Percentiles rank a stretch among this genome's conserved stretches.
These are phyloP conservation scores for Corvus cornix DNA, from an alignment of 2,113 vertebrate species.

Conservation along the genomic window DNA sequence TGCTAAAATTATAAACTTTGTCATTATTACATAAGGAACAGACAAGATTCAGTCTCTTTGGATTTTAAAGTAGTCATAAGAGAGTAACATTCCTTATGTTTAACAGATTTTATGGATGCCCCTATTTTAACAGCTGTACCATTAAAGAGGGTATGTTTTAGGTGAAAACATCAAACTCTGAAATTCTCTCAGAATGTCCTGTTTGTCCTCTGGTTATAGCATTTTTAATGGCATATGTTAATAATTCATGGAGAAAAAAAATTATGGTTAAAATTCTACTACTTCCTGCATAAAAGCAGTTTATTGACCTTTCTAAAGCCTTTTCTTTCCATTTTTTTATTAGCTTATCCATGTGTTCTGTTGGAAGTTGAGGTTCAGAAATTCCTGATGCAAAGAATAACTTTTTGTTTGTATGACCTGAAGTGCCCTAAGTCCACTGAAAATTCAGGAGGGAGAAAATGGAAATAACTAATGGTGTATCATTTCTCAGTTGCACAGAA, in stretches of 20 bases:
- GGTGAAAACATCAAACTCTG: constrained; percentile 1
- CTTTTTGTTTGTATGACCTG: neutral
- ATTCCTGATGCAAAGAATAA: neutral
- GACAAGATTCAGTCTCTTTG: neutral
- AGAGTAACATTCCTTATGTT: neutral
- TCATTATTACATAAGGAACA: neutral
- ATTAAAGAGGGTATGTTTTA: neutral
- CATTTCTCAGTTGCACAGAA: neutral
- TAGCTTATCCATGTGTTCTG: neutral
- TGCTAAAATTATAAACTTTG: neutral
- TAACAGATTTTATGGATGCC: neutral
- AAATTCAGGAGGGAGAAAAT: neutral
- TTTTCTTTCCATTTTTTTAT: neutral
- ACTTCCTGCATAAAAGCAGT: neutral
- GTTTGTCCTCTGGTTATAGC: neutral
- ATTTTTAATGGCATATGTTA: constrained; percentile 8
- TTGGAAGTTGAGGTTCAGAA: constrained; percentile 6
- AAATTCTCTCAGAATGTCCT: neutral
- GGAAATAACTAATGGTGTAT: neutral
- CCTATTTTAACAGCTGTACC: neutral
- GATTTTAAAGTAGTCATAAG: neutral
- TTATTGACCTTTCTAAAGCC: neutral
- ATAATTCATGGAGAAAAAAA: constrained; percentile 28
- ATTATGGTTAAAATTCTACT: constrained; percentile 39
- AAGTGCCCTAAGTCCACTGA: neutral